Evolutionary conservation across 2,113 vertebrate species (phyloP), one percentile per base, ranked within the genome.

Genomic region (Dolichotis patagonum): DNA sequence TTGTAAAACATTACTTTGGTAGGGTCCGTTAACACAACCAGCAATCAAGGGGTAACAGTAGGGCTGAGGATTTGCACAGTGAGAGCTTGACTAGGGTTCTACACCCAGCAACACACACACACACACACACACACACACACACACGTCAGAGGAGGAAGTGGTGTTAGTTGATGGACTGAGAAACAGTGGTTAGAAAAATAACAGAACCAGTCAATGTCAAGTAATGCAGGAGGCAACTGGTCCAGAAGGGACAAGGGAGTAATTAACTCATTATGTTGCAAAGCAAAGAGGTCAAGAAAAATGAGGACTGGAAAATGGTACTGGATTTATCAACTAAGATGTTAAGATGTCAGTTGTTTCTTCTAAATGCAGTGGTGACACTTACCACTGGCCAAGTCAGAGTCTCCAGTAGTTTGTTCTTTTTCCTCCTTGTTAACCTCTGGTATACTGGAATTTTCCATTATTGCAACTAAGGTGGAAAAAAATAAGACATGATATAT

Each of bases 381-480:
- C 94, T 0, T 95, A 98, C 98, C 96, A 0, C 63, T 67, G 87
- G 67, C 82, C 87, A 43, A 3, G 78, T 0, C 52, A 81, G 92
- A 46, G 87, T 90, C 94, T 69, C 1, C 75, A 20, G 95, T 97
- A 2, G 4, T 0, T 1, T 95, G 95, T 93, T 96, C 97, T 46
- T 95, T 58, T 41, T 16, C 28, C 60, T 95, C 16, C 32, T 86
- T 4, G 4, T 91, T 38, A 20, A 3, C 60, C 80, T 96, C 97
- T 85, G 92, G 81, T 2, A 26, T 88, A 30, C 80, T 65, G 65
- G 90, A 94, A 84, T 71, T 77, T 56, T 92, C 96, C 16, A n/a
- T 60, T 49, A 86, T 91, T 94, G 95, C 1, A n/a, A 89, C 92
- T 52, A 69, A 62, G 43, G 90, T 94, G 65, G 82, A 95, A 86